Evolutionary conservation across 1,140 invertebrate genomes (phyloP).

Genomic region (Branchinecta lindahli): DNA sequence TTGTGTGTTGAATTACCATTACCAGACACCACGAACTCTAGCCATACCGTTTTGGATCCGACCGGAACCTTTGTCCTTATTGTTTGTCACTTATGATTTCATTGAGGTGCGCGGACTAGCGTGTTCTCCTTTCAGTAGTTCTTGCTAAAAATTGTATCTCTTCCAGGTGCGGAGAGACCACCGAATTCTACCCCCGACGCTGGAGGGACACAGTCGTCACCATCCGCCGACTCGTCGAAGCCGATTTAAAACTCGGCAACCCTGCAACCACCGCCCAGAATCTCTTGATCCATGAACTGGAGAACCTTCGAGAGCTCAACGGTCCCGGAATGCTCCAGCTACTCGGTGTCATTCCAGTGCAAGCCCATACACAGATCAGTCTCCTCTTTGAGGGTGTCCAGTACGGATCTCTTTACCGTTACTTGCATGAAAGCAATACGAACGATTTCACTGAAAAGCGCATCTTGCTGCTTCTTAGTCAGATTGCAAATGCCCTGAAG

Average conservation of each 20-base stretch:
- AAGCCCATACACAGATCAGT: constrained; percentile 30
- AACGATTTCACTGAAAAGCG: constrained; percentile 20
- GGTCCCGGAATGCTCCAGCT: constrained; percentile 28
- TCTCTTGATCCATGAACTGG: constrained; percentile 32
- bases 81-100: too few relatives aligned
- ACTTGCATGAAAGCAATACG: constrained; percentile 25
- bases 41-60: too few relatives aligned
- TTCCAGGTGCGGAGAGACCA: constrained; percentile 26
- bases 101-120: too few relatives aligned
- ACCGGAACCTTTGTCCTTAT: too few relatives aligned
- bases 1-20: too few relatives aligned
- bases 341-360: constrained; percentile 33
- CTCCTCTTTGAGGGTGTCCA: constrained; percentile 32
- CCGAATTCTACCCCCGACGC: constrained; percentile 25
- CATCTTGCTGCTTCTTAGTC: constrained; percentile 27
- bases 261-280: constrained; percentile 26
- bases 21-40: too few relatives aligned
- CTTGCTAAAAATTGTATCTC: neutral
- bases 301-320: constrained; percentile 25
- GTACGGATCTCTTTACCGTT: constrained; percentile 31
- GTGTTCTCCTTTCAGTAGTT: too few relatives aligned
- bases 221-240: constrained; percentile 28
- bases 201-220: constrained; percentile 31
- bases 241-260: constrained; percentile 19
- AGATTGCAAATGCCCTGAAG: constrained; percentile 32